A percentile compares a stretch with the other conserved stretches of the same genome.
These are phyloP conservation scores for Microcebus tavaratra DNA, from an alignment of 2,113 vertebrate species.

Conservation along the genomic window DNA sequence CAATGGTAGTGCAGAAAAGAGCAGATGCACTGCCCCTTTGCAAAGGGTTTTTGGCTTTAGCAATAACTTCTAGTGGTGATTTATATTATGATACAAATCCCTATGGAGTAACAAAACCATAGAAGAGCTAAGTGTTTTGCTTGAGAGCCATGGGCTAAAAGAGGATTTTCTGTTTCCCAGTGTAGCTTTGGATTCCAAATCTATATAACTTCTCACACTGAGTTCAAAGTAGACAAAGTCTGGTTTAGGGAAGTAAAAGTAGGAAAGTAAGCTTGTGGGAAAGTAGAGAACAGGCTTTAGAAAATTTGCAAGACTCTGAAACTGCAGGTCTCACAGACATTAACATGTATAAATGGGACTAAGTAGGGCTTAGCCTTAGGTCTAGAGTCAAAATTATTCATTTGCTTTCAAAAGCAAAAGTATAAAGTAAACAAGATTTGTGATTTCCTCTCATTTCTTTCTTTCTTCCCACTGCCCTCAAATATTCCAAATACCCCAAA, in stretches of 20 bases:
- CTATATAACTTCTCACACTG: not conserved
- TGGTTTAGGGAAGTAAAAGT: not conserved
- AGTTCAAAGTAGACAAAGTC: not conserved
- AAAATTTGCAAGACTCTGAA: slow-evolving; percentile 11
- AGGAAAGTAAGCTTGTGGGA: not conserved
- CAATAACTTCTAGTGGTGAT: not conserved
- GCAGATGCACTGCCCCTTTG: not conserved
- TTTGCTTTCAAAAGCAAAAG: slow-evolving; percentile 16
- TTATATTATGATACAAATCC: not conserved
- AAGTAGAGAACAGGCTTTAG: not conserved
- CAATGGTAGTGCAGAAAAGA: not conserved
- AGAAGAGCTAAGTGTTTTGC: slow-evolving; percentile 16
- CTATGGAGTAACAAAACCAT: not conserved
- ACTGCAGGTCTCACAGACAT: not conserved
- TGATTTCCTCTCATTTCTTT: not conserved
- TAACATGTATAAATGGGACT: not conserved
- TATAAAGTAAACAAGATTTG: not conserved
- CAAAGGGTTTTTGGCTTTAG: slow-evolving; percentile 12
- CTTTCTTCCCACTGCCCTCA: not conserved
- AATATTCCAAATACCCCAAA: not conserved
- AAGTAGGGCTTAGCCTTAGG: not conserved
- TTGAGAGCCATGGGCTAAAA: not conserved
- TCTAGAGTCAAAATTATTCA: not conserved
- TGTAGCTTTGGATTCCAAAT: not conserved
- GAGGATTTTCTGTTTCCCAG: not conserved